Evolutionary conservation across 2,797 vertebrate species (phyloP), one percentile per base, ranked within the genome.

Genomic region (Hypotaenidia philippensis): DNA sequence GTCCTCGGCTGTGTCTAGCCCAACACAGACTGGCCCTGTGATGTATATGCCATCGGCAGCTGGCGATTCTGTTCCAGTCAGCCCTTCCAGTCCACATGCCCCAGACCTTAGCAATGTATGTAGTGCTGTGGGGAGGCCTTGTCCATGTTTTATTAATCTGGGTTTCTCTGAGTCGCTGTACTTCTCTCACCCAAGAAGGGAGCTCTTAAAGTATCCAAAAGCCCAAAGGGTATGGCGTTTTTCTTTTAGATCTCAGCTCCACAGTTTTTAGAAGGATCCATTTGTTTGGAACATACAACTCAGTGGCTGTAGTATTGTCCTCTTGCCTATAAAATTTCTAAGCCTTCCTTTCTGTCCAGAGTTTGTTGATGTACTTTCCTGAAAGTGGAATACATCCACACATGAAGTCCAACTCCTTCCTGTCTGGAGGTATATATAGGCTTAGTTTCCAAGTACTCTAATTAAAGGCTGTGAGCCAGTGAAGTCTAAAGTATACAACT

Each of bases 21-120:
- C 98, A 5, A 98, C 98, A 6, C 98, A 98, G 95, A 77, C 97
- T 6, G 98, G 97, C 29, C 97, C 98, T 26, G 96, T 98, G 93
- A 96, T 98, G 97, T 98, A 98, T 69, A 98, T 98, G 98, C 98
- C 98, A 0, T 98, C 98, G 2, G 98, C 98, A 65, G 98, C 98
- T 18, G 98, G 98, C 38, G 98, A 98, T 94, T 98, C 98, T 19
- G 97, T 98, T 95, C 99, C 98, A 19, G 98, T 99, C 83, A 98
- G 97, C 91, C 98, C 97, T 86, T 98, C 98, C 72, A 99, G 98
- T 93, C 98, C 98, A 19, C 97, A 98, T 77, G 98, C 98, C 96
- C 98, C 98, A 47, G 98, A 98, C 96, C 98, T 98, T 96, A 98
- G 98, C 55, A 97, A 98, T 68, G 98, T 98, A 98, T 56, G 98